phyloP scores from a whole-genome alignment of 2,888 invertebrate species.

The Orthosia incerta region DNA sequence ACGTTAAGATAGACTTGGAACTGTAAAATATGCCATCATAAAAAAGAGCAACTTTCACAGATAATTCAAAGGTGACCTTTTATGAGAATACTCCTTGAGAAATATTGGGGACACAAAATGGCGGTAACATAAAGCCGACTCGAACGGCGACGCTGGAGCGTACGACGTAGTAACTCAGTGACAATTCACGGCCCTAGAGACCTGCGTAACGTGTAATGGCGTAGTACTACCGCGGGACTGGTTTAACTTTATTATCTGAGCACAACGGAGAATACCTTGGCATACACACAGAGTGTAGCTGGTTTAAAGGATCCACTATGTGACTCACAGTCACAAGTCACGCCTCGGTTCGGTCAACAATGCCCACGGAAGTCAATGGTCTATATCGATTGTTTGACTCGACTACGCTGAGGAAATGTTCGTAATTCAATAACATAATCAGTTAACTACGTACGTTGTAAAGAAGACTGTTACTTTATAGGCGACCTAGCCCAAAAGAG shows the following conservation, averaged over 20 bases:
- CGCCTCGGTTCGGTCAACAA: constrained; percentile 50
- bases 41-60: constrained; percentile 23
- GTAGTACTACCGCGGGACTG: constrained; percentile 65
- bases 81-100: constrained; percentile 25
- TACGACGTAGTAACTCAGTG: constrained; percentile 35
- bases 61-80: constrained; percentile 36
- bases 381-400: constrained; percentile 63
- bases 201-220: constrained; percentile 58
- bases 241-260: constrained; percentile 60
- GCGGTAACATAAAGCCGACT: constrained; percentile 9
- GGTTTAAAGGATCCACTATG: constrained; percentile 60
- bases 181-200: constrained; percentile 57
- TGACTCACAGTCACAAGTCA: constrained; percentile 61
- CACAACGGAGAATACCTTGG: constrained; percentile 67
- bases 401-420: constrained; percentile 47
- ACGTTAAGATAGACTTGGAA: constrained; percentile 10
- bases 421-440: constrained; percentile 57
- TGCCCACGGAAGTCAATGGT: constrained; percentile 59
- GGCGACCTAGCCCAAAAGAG: no score
- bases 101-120: constrained; percentile 32
- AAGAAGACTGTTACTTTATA: constrained; percentile 1
- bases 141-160: background rate
- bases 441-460: constrained; percentile 29
- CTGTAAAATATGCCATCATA: constrained; percentile 11
- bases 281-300: constrained; percentile 59